A percentile compares a stretch with the other conserved stretches of the same genome.
phyloP scores from a whole-genome alignment of 2,113 vertebrate genomes.

The Antigone vipio region DNA sequence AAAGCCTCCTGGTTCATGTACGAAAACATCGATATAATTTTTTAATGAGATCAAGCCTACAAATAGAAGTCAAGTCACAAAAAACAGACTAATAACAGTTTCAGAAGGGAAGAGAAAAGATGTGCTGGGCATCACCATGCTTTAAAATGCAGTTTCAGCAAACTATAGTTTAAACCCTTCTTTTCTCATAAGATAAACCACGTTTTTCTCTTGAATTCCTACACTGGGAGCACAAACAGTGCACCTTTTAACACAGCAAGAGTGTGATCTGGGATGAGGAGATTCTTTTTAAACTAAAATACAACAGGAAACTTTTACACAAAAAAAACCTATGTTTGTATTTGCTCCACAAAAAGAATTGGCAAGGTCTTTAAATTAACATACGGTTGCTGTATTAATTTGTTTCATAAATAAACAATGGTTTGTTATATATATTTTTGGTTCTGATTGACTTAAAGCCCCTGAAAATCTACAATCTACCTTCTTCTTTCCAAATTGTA shows the following conservation, averaged over 20 bases:
- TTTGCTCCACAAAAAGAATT: neutral
- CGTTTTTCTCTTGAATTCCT: neutral
- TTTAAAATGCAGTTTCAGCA: neutral
- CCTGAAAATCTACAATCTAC: neutral
- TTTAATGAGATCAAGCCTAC: neutral
- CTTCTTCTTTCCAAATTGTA: neutral
- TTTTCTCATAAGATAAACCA: neutral
- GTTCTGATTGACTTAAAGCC: neutral
- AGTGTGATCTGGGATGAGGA: neutral
- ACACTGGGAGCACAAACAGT: neutral
- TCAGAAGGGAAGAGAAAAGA: neutral
- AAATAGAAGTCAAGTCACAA: neutral
- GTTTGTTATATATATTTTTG: neutral
- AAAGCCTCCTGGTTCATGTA: neutral
- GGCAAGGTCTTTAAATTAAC: neutral
- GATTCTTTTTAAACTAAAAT: neutral
- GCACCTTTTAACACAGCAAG: neutral
- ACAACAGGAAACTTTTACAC: neutral
- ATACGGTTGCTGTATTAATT: neutral
- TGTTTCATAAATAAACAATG: neutral
- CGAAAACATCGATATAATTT: neutral
- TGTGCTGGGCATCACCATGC: neutral
- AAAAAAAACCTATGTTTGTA: neutral
- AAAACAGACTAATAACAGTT: neutral
- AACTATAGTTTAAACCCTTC: neutral